A percentile compares a stretch with the other conserved stretches of the same genome.
Evolutionary conservation across 2,797 vertebrate genomes (phyloP).

Genomic region (Rhinogobio ventralis): DNA sequence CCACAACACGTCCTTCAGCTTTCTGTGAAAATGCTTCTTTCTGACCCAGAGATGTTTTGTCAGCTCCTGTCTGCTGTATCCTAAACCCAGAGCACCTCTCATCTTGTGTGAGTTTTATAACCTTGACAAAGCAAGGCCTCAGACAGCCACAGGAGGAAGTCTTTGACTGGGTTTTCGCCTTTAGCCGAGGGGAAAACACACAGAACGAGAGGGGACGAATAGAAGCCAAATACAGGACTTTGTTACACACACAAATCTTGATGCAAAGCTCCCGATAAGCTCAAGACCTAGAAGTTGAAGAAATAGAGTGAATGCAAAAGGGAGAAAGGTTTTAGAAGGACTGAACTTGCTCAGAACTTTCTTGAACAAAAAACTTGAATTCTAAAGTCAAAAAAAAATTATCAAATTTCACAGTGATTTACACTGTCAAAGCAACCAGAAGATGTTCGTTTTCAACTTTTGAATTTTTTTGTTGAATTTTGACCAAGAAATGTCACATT

Average conservation of each 20-base stretch:
- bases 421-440: neutral
- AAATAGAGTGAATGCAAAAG: neutral
- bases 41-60: conserved; percentile 32
- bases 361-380: neutral
- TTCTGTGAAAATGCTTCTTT: neutral
- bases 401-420: neutral
- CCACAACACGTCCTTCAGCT: neutral
- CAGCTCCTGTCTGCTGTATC: neutral
- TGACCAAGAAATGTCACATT: too few relatives aligned
- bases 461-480: too few relatives aligned
- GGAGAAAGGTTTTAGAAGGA: neutral
- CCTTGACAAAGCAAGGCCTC: neutral
- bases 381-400: neutral
- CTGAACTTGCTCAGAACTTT: neutral
- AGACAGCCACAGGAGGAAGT: neutral
- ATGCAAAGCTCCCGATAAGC: neutral
- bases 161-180: neutral
- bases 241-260: neutral
- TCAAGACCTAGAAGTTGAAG: neutral
- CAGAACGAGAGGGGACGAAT: neutral
- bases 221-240: neutral
- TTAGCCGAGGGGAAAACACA: neutral
- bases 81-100: neutral
- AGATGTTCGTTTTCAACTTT: neutral
- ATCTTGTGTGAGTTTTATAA: conserved; percentile 1